Percentiles rank a stretch among this genome's conserved stretches.
Evolutionary conservation across 2,888 invertebrate genomes (phyloP).

Genomic region (Strigamia crassipes): DNA sequence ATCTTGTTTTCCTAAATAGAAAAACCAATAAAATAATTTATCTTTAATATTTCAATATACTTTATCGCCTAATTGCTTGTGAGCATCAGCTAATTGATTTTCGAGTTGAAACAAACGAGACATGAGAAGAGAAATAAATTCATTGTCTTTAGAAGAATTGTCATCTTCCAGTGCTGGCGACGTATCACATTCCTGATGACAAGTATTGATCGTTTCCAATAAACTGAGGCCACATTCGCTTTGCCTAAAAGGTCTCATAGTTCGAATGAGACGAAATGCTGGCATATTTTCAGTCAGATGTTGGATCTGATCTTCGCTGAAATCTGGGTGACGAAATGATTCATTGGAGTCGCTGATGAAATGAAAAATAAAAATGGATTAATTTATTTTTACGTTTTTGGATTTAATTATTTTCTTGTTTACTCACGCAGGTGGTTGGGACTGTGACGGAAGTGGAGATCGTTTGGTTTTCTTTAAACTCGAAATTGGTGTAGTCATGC

Average conservation of each 20-base stretch:
- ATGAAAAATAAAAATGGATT: too few species aligned
- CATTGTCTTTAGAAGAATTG: slow-evolving; percentile 33
- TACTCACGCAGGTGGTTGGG: neutral
- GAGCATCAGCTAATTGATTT: slow-evolving; percentile 47
- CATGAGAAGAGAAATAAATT: slow-evolving; percentile 47
- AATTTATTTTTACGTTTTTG: neutral
- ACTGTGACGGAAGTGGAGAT: neutral
- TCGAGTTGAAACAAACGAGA: slow-evolving; percentile 47
- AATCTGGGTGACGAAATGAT: neutral
- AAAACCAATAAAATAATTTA: neutral
- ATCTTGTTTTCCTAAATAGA: slow-evolving; percentile 37
- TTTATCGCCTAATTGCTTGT: slow-evolving; percentile 44
- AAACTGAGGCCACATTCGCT: neutral
- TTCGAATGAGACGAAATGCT: slow-evolving; percentile 20
- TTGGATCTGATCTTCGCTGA: slow-evolving; percentile 43
- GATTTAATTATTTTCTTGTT: neutral
- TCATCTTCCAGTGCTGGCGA: neutral
- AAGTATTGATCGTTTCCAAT: slow-evolving; percentile 20
- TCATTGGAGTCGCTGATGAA: neutral
- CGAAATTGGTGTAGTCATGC: neutral
- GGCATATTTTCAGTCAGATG: slow-evolving; percentile 39
- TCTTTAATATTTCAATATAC: neutral
- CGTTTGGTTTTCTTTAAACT: slow-evolving; percentile 8
- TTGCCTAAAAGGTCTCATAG: slow-evolving; percentile 8
- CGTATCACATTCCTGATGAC: neutral